Evolutionary conservation across 1,140 invertebrate genomes (phyloP).

Genomic region (Bombus balteatus): DNA sequence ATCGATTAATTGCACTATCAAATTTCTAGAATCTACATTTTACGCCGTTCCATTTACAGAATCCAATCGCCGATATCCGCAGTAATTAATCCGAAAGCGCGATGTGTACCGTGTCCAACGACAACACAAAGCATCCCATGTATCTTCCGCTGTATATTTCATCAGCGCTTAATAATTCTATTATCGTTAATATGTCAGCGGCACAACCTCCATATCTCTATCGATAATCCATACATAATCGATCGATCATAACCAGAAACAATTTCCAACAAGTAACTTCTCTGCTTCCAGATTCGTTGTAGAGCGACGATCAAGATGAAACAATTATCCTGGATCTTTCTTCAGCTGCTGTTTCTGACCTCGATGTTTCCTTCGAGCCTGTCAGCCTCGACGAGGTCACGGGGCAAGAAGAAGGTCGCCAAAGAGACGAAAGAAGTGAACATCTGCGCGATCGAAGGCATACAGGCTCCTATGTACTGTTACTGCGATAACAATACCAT

Average conservation of each 20-base stretch:
- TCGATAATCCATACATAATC: not conserved
- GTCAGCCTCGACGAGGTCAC: conserved; percentile 59
- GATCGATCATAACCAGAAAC: not conserved
- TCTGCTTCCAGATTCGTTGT: conserved; percentile 45
- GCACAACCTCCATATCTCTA: not conserved
- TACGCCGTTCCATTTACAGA: not conserved
- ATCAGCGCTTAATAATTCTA: not conserved
- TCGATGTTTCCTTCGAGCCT: conserved; percentile 57
- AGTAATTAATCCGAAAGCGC: not conserved
- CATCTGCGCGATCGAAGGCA: conserved; percentile 79
- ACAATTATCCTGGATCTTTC: conserved; percentile 39
- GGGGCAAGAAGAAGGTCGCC: conserved; percentile 68
- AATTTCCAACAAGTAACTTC: not conserved
- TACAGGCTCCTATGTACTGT: conserved; percentile 79
- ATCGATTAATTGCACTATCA: no score
- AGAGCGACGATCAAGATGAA: conserved; percentile 62
- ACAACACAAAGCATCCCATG: not conserved
- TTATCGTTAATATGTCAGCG: not conserved
- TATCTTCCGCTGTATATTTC: not conserved
- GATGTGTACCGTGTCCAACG: not conserved
- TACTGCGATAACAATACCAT: conserved; percentile 76
- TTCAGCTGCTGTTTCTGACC: conserved; percentile 64
- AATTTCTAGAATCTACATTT: not conserved
- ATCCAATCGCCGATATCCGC: not conserved
- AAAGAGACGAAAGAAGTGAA: conserved; percentile 77